Conservation (phyloP, 2,113 vertebrate species). For the Entelurus aequoreus region DNA sequence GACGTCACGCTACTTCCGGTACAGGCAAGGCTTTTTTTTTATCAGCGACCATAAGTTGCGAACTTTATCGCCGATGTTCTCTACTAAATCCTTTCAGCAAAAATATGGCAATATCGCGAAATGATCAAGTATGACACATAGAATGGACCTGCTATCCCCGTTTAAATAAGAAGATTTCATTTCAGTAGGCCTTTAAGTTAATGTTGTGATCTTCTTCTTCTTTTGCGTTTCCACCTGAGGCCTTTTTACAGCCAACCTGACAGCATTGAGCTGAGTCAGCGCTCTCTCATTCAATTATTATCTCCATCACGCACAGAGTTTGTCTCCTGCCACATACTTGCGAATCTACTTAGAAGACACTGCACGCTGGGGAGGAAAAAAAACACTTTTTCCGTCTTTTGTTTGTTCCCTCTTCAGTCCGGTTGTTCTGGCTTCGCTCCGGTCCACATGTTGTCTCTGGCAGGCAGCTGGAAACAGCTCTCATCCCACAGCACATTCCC, state of each 20-base stretch:
- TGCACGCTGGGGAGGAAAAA: not conserved
- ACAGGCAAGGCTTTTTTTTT: too few relatives aligned
- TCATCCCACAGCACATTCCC: not conserved
- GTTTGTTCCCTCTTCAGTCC: slow-evolving; percentile 6
- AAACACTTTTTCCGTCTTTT: not conserved
- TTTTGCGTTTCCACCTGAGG: not conserved
- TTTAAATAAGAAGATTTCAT: too few relatives aligned
- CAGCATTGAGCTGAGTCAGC: slow-evolving; percentile 41
- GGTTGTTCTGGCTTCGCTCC: slow-evolving; percentile 8
- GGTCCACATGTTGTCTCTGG: slow-evolving; percentile 41
- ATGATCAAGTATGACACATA: too few relatives aligned
- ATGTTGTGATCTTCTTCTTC: too few relatives aligned
- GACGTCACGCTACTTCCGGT: too few relatives aligned
- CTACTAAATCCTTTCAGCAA: too few relatives aligned
- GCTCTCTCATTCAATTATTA: slow-evolving; percentile 39
- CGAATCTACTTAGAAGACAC: not conserved
- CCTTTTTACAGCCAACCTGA: slow-evolving; percentile 30
- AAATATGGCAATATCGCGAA: too few relatives aligned
- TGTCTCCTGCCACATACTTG: too few relatives aligned
- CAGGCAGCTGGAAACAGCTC: slow-evolving; percentile 37
- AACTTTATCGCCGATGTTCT: too few relatives aligned
- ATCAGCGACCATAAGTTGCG: too few relatives aligned
- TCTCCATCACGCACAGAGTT: slow-evolving; percentile 4
- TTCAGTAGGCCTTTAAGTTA: too few relatives aligned
- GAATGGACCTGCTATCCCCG: too few relatives aligned